Evolutionary conservation across 2,113 vertebrate genomes (phyloP), one percentile per base, ranked within the genome.

Genomic region (Salvelinus namaycush): DNA sequence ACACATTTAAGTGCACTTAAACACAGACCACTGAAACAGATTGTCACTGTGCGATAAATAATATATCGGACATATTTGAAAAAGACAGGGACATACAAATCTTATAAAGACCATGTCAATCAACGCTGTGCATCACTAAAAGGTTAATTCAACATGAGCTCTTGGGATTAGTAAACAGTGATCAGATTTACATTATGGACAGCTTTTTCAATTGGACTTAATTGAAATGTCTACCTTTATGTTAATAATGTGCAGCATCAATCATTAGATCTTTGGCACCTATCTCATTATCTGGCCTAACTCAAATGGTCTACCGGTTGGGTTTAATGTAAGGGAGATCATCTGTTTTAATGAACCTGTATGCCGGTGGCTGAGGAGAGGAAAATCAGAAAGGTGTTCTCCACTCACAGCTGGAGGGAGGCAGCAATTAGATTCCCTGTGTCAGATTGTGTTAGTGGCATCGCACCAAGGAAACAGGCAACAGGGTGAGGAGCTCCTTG

Each of bases 331-430:
- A 72, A 65, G 34, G 39, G 70, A 34, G 62, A 74, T 77, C 39
- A 70, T 73, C n/a, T 39, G 4, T 26, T 39, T 64, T 73, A 74
- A 76, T 71, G 59, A 79, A 70, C 51, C 51, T 31, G 51, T 71
- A 29, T 24, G 60, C 27, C n/a, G 24, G 65, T 34, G 22, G 62
- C 60, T 11, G 24, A 75, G 75, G 84, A 80, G 83, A 82, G 76
- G 73, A 18, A 78, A 87, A 79, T 72, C 51, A 59, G 74, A 74
- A 64, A 72, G 22, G 69, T 62, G 9, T 62, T 88, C 87, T 89
- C 83, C 79, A 84, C 84, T 79, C 87, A 83, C 85, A 74, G 87
- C 82, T 77, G 84, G 85, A 79, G 74, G 80, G 79, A 87, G 81
- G 80, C 79, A 59, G 81, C 87, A 90, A 90, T 90, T 87, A 90